Evolutionary conservation across 2,797 vertebrate genomes (phyloP), one percentile per base, ranked within the genome.

Genomic region (Philypnodon macrostomus): DNA sequence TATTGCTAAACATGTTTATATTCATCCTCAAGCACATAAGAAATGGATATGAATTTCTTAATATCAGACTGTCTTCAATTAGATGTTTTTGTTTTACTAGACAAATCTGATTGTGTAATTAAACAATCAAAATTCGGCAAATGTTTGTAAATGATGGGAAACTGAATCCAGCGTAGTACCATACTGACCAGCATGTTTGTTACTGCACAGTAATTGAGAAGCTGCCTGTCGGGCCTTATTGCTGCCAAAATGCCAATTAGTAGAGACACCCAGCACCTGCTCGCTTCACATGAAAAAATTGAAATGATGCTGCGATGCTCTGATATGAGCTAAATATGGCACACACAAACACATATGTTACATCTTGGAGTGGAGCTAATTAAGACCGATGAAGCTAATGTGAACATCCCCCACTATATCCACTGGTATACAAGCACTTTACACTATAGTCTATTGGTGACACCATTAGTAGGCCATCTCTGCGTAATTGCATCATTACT

Each of bases 171-270:
- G 15, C 15, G 39, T 52, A 48, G 30, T 58, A 50, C 29, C 37
- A 27, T 41, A 26, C 34, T 63, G 63, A 47, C 41, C 49, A 29
- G 51, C 67, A 54, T 63, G 41, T 80, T 45, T 27, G 41, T 53
- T 71, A 58, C 32, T 50, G 63, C 33, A 14, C 19, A 32, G 63
- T 64, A 73, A 68, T 61, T 64, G 72, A 73, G 56, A 59, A 59
- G 53, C 53, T 56, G 53, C 47, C 60, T 62, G 46, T 59, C 53
- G 53, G 45, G 48, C 72, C 37, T 4, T 37, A 55, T 58, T 11
- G 29, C 58, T 69, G 79, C 70, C 66, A 75, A 76, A 61, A 53
- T 67, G 47, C 58, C 58, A 80, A 66, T 80, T 77, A 67, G 59
- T 36, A 70, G 49, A 69, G 29, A 23, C 36, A 46, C 54, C 30